Evolutionary conservation across 2,888 invertebrate species (phyloP), one percentile per base, ranked within the genome.

Genomic region (Molanna angustata): DNA sequence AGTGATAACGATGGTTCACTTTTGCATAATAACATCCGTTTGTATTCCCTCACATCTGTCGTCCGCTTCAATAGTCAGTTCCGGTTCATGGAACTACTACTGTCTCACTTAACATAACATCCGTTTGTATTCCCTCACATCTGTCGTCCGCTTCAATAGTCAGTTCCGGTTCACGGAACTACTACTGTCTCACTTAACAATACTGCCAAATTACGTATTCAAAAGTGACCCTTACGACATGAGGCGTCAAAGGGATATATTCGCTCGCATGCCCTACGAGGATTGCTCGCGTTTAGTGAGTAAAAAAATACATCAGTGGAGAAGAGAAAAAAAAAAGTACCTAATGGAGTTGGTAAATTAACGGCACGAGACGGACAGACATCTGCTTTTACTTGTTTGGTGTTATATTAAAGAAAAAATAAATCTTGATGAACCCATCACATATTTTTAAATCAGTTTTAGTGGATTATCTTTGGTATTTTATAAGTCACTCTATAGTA

Each of bases 81-180:
- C 55, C 58, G 58, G 58, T 58, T 56, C 53, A 53, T 20, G 46
- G 54, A 37, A 44, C 49, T 35, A 49, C n/a, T n/a, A n/a, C 43
- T 44, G 49, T 37, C 50, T 37, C 27, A 18, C 41, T 21, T 35
- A 16, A 43, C 43, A 27, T 7, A 27, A 11, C 11, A 11, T 49
- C 31, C 20, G 35, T 37, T 50, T 48, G 44, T 49, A 33, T 43
- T 51, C 19, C 16, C 19, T 19, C 39, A 49, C 58, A 58, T 58
- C 58, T 58, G 58, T 58, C 58, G 47, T 39, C 21, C 58, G 58
- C 58, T 55, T 58, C 49, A 58, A 53, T 53, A 44, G 53, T 17
- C 58, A 48, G 58, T 56, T 56, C 55, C 58, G 58, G 58, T 58
- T 56, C 53, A 53, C 27, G 46, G 54, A 37, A 44, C 49, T 35